Conservation (phyloP, 2,888 invertebrate species). For the Philereme transversata region DNA sequence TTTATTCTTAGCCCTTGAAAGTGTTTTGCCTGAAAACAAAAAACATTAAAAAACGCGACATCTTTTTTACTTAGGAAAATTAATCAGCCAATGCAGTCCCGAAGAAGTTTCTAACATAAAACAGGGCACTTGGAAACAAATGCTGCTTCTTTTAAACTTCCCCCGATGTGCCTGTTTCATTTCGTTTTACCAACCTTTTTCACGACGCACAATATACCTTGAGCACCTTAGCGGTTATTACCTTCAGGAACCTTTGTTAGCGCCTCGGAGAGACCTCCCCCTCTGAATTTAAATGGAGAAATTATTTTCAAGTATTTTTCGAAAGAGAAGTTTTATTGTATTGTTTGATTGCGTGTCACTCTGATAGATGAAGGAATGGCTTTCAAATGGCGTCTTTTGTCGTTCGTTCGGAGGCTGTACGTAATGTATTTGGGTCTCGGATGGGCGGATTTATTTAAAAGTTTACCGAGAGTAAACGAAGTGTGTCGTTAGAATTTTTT, state of each 20-base stretch:
- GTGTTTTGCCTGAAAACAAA: slow-evolving; percentile 10
- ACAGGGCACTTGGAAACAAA: slow-evolving; percentile 54
- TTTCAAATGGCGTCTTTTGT: slow-evolving; percentile 73
- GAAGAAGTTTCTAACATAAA: slow-evolving; percentile 39
- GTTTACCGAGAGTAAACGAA: slow-evolving; percentile 56
- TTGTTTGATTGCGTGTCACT: slow-evolving; percentile 83
- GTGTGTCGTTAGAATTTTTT: slow-evolving; percentile 17
- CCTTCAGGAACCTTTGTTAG: slow-evolving; percentile 74
- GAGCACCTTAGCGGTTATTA: slow-evolving; percentile 70
- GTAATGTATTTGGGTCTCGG: slow-evolving; percentile 66
- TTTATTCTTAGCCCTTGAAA: slow-evolving; percentile 9
- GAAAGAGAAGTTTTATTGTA: slow-evolving; percentile 82
- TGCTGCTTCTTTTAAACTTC: slow-evolving; percentile 58
- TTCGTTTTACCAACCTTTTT: slow-evolving; percentile 64
- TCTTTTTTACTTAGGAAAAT: slow-evolving; percentile 33
- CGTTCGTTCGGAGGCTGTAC: slow-evolving; percentile 58
- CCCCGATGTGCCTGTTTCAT: slow-evolving; percentile 57
- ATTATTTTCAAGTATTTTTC: slow-evolving; percentile 84
- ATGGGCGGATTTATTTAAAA: slow-evolving; percentile 78
- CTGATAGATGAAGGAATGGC: slow-evolving; percentile 79
- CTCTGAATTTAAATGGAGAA: slow-evolving; percentile 82
- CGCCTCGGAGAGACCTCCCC: slow-evolving; percentile 61
- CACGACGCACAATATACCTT: slow-evolving; percentile 61
- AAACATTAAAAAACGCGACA: slow-evolving; percentile 21
- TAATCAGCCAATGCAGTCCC: slow-evolving; percentile 41